These are phyloP conservation scores for Sebastes steindachneri DNA, from an alignment of 2,797 vertebrate species.

Conservation along the genomic window DNA sequence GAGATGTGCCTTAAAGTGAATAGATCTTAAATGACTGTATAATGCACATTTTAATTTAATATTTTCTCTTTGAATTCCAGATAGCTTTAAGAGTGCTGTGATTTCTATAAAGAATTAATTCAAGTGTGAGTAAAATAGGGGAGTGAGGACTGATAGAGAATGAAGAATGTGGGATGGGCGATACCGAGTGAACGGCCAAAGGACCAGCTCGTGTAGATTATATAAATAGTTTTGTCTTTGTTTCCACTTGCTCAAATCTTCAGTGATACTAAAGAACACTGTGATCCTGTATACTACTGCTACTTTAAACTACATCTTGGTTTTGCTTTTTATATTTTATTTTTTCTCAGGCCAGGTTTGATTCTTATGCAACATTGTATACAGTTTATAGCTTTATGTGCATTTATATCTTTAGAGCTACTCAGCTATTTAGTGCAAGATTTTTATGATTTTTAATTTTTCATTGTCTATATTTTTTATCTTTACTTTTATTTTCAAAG, in stretches of 20 bases:
- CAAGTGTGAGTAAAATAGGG: background rate
- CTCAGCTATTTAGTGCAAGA: conserved; percentile 3
- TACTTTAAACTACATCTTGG: conserved; percentile 13
- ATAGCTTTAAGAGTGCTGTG: background rate
- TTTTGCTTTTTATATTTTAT: background rate
- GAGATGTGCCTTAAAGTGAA: conserved; percentile 71
- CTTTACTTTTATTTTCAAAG: background rate
- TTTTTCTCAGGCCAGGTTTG: conserved; percentile 6
- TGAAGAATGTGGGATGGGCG: background rate
- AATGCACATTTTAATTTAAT: conserved; percentile 3
- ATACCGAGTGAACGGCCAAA: background rate
- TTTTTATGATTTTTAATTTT: background rate
- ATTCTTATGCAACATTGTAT: conserved; percentile 20
- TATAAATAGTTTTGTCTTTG: background rate
- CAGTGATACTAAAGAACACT: conserved; percentile 10
- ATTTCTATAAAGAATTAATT: background rate
- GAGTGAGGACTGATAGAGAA: background rate
- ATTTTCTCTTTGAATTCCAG: background rate
- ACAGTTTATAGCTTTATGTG: conserved; percentile 13
- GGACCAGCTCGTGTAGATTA: background rate
- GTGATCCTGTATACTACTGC: conserved; percentile 52
- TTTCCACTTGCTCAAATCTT: conserved; percentile 4
- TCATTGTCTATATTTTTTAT: background rate
- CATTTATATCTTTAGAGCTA: background rate
- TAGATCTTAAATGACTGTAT: conserved; percentile 18